A percentile compares a stretch with the other conserved stretches of the same genome.
phyloP scores from a whole-genome alignment of 2,797 vertebrate species.

The Halcyon smyrnensis region DNA sequence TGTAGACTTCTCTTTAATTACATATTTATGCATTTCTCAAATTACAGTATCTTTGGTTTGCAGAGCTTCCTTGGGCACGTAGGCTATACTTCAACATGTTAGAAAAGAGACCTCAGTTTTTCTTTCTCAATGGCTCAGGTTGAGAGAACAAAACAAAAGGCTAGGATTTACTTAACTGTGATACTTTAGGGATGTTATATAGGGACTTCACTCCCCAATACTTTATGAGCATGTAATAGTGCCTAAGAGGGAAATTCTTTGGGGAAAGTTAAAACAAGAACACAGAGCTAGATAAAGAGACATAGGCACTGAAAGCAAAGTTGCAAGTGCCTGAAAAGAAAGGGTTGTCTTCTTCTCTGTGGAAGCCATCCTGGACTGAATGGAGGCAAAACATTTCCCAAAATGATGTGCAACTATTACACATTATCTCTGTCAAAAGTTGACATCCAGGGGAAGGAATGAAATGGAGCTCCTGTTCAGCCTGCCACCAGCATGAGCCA shows the following conservation, averaged over 20 bases:
- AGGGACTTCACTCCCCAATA: not conserved
- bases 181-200: not conserved
- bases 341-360: not conserved
- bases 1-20: not conserved
- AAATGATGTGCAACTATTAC: not conserved
- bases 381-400: not conserved
- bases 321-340: not conserved
- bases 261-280: not conserved
- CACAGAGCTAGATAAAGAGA: not conserved
- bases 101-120: not conserved
- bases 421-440: fast-evolving
- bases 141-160: not conserved
- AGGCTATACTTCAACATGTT: not conserved
- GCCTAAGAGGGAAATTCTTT: not conserved
- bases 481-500: not conserved
- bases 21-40: not conserved
- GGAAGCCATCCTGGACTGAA: not conserved
- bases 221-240: not conserved
- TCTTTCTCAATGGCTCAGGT: not conserved
- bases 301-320: not conserved
- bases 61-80: not conserved
- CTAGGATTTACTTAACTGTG: not conserved
- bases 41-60: not conserved
- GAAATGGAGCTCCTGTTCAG: not conserved
- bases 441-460: not conserved